Conservation (phyloP, 30 jellyfish, hydroid and myxozoan genomes). For the Nemopilema nomurai region DNA sequence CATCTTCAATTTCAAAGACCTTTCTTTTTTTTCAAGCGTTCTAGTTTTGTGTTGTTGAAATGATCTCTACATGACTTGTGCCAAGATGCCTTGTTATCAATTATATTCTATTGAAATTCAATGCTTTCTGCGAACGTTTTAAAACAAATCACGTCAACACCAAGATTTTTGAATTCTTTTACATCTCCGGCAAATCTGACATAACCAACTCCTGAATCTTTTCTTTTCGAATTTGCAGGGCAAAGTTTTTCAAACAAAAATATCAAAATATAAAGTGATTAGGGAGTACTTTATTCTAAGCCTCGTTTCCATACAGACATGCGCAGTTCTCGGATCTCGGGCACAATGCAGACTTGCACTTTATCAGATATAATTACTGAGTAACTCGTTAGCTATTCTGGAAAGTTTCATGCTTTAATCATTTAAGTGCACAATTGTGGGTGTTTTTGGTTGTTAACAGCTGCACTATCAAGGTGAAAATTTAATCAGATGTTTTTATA, state of each 20-base stretch:
- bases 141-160: no score
- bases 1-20: constrained; percentile 3
- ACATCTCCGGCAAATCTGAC: no score
- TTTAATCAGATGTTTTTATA: no score
- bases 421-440: not conserved
- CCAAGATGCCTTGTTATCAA: no score
- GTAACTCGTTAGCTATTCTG: not conserved
- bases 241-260: not conserved
- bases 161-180: no score
- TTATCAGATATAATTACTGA: not conserved
- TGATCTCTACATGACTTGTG: no score
- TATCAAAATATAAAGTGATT: not conserved
- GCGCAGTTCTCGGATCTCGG: not conserved
- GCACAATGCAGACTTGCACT: not conserved
- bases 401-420: not conserved
- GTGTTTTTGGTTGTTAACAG: not conserved
- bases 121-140: no score
- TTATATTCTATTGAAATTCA: no score
- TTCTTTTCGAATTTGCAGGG: not conserved
- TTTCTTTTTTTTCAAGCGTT: not conserved
- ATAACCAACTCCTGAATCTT: not conserved
- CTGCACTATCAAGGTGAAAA: not conserved
- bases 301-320: not conserved
- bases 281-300: not conserved
- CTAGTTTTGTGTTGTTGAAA: not conserved